Percentiles rank a stretch among this genome's conserved stretches.
These are phyloP conservation scores for Bolinopsis microptera DNA, from an alignment of 37 sponge, comb jelly and placozoan genomes.

Conservation along the genomic window DNA sequence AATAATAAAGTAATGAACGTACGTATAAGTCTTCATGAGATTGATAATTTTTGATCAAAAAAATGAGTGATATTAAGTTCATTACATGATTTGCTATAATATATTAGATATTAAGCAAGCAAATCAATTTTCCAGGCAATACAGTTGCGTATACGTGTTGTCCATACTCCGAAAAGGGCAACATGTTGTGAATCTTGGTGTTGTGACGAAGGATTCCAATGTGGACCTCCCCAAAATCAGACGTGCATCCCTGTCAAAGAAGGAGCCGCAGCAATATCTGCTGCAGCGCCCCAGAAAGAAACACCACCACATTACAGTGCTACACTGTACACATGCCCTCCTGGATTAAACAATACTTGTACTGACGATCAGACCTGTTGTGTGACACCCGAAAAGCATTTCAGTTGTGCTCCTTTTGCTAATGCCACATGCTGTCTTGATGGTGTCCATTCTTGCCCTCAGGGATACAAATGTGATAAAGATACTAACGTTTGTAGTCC, in stretches of 20 bases:
- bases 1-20: too few relatives aligned
- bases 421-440: conserved; percentile 74
- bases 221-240: background rate
- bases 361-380: conserved; percentile 20
- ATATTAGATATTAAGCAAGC: too few relatives aligned
- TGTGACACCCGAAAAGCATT: conserved; percentile 23
- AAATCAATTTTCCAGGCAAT: background rate
- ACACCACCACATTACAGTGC: too few relatives aligned
- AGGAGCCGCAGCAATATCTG: background rate
- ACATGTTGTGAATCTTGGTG: conserved; percentile 30
- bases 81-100: too few relatives aligned
- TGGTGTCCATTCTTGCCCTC: conserved; percentile 71
- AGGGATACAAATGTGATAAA: background rate
- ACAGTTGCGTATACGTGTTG: background rate
- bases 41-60: too few relatives aligned
- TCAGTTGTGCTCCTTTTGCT: conserved; percentile 72
- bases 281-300: too few relatives aligned
- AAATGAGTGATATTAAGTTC: too few relatives aligned
- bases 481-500: conserved; percentile 34
- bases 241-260: background rate
- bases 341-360: background rate
- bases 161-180: background rate
- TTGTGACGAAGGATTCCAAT: background rate
- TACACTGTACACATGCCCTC: background rate
- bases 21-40: too few relatives aligned